Evolutionary conservation across 2,113 vertebrate species (phyloP).

Genomic region (Okapia johnstoni): DNA sequence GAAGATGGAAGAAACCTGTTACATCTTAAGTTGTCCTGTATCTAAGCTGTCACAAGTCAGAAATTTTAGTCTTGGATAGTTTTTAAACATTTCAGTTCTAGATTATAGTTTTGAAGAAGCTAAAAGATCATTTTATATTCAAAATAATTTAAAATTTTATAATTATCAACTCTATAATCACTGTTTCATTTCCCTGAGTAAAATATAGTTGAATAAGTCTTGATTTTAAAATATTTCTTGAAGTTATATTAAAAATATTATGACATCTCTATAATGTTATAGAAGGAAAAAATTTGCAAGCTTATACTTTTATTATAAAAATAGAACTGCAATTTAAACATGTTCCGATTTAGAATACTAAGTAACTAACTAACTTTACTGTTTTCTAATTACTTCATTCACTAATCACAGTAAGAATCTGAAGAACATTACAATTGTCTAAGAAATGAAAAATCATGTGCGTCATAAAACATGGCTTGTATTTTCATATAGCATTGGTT

Average conservation of each 20-base stretch:
- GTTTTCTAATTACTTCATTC: slow-evolving; percentile 29
- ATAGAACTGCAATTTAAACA: slow-evolving; percentile 1
- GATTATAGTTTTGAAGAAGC: neutral
- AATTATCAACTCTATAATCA: neutral
- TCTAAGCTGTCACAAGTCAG: neutral
- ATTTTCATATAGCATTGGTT: slow-evolving; percentile 17
- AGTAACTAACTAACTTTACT: slow-evolving; percentile 28
- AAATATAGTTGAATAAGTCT: neutral
- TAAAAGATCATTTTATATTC: neutral
- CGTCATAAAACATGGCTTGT: neutral
- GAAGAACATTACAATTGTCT: neutral
- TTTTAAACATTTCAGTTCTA: neutral
- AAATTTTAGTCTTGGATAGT: neutral
- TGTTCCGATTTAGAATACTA: slow-evolving; percentile 26
- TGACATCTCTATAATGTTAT: neutral
- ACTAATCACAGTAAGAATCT: neutral
- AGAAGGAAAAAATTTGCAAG: neutral
- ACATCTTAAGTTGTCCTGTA: neutral
- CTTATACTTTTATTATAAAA: neutral
- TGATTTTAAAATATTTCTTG: neutral
- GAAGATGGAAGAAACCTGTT: neutral
- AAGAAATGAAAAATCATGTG: neutral
- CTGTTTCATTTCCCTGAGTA: neutral
- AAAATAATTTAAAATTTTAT: neutral
- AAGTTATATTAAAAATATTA: neutral